phyloP scores from a whole-genome alignment of 2,888 invertebrate genomes.

The Didymodactylos carnosus region DNA sequence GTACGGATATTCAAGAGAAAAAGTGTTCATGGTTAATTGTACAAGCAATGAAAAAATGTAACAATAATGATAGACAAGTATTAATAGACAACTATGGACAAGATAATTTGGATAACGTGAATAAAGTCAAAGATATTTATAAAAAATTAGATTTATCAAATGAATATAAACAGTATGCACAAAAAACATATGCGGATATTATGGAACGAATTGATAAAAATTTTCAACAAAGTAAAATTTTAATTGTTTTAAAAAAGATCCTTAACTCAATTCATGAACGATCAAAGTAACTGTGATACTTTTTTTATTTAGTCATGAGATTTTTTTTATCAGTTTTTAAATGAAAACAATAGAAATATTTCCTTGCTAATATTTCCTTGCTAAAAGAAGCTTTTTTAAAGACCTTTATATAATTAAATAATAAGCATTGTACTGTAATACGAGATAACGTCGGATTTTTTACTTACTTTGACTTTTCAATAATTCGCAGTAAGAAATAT shows the following conservation, averaged over 20 bases:
- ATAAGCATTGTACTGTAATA: too few species aligned
- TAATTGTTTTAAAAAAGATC: neutral
- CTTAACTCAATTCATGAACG: neutral
- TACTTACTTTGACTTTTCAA: too few species aligned
- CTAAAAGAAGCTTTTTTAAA: too few species aligned
- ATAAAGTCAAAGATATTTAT: neutral
- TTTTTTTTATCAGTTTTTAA: too few species aligned
- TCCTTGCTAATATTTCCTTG: too few species aligned
- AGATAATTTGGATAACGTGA: neutral
- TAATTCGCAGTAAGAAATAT: too few species aligned
- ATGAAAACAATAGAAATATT: too few species aligned
- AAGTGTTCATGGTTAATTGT: constrained; percentile 89
- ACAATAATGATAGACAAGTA: neutral
- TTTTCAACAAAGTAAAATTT: neutral
- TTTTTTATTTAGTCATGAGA: too few species aligned
- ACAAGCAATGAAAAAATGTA: constrained; percentile 45
- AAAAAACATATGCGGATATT: neutral
- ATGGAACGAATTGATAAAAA: neutral
- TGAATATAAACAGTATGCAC: neutral
- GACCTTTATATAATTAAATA: too few species aligned
- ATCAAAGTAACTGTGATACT: too few species aligned
- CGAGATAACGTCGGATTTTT: too few species aligned
- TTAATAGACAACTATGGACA: neutral
- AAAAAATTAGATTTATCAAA: neutral
- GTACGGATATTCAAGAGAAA: constrained; percentile 77